Base-by-base conservation (phyloP, 2,797 vertebrate species). In the Sebastes oblongus region DNA sequence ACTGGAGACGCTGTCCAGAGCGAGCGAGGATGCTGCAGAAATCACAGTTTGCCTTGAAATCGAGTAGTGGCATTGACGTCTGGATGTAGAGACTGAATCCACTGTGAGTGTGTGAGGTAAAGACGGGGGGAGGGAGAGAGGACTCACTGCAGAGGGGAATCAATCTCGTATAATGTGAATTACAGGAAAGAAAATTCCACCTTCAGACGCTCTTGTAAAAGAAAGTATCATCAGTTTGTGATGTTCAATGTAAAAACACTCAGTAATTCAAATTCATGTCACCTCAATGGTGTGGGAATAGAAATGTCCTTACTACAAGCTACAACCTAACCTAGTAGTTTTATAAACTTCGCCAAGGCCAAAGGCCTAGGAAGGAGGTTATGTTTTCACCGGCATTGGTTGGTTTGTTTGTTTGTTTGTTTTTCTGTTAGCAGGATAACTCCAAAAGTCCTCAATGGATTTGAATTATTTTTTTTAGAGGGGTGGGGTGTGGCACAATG, bases 1-100 rank as follows among this genome's bases (percentile, higher is more conserved):
- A 77, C 56, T 25, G 22, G 72, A 88, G 86, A 92, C 42, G 22
- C 70, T 86, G 81, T 89, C 79, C 86, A 86, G 80, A 73, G 69
- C 3, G n/a, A 84, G 82, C 11, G n/a, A 82, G 76, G 86, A 86
- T 16, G 5, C 62, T 54, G 75, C 71, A 74, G 78, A 82, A 80
- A 84, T 87, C 88, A 86, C 81, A 89, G 83, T 85, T 85, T 88
- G 75, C 72, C 75, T 64, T 29, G 58, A 86, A 90, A 85, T 85
- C 72, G 75, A 89, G 77, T 83, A 58, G 69, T 71, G 80, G 58
- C 66, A 20, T 56, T 69, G 75, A 86, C 24, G n/a, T 78, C 55
- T 72, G 64, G 46, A 60, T 79, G 77, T 61, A 76, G 65, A 87
- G 71, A 71, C 55, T n/a, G 77, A 55, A 46, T 54, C 14, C 54